phyloP scores from a whole-genome alignment of 1,140 invertebrate species.

The Grapholita molesta region DNA sequence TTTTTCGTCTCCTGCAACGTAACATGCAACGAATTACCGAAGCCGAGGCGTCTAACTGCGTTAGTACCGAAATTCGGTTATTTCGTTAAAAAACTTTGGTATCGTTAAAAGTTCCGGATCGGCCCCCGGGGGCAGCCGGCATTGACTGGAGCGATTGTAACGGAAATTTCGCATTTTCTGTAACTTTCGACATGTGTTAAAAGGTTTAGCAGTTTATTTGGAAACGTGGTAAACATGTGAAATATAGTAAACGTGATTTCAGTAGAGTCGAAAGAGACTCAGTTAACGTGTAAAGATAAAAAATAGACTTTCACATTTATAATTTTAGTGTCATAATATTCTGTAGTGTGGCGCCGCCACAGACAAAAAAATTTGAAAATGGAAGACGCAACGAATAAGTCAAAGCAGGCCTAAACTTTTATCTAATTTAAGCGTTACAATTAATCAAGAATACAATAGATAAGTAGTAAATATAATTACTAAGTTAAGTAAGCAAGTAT shows the following conservation, averaged over 20 bases:
- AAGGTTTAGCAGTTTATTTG: not conserved
- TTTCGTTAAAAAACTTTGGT: conserved; percentile 72
- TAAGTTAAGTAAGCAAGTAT: no score
- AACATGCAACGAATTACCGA: not conserved
- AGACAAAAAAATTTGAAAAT: no score
- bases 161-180: not conserved
- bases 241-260: not conserved
- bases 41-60: conserved; percentile 47
- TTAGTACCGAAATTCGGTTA: conserved; percentile 61
- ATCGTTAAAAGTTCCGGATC: conserved; percentile 68
- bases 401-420: no score
- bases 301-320: no score
- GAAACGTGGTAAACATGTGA: not conserved
- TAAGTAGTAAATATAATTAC: no score
- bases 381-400: no score
- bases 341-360: no score
- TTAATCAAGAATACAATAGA: no score
- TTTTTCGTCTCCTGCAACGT: not conserved
- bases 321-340: no score
- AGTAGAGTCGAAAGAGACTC: not conserved
- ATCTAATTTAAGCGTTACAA: no score
- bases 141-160: conserved; percentile 1
- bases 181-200: not conserved
- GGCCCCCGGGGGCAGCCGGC: conserved; percentile 38
- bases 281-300: no score